A percentile compares a stretch with the other conserved stretches of the same genome.
Evolutionary conservation across 2,113 vertebrate genomes (phyloP).

Genomic region (Dinomys branickii): DNA sequence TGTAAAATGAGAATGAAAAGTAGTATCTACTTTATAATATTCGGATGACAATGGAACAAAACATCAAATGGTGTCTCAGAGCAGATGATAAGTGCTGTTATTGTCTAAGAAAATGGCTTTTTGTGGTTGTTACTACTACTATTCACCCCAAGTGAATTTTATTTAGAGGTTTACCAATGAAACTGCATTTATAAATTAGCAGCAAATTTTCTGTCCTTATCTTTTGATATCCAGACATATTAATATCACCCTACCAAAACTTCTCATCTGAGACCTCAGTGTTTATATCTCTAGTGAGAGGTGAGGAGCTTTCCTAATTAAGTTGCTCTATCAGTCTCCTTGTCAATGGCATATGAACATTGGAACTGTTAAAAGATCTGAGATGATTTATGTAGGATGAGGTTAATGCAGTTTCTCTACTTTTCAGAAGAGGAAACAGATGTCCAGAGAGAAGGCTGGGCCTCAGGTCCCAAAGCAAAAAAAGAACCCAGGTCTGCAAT

Average conservation of each 20-base stretch:
- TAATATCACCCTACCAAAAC: background rate
- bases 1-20: background rate
- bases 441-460: background rate
- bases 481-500: background rate
- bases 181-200: background rate
- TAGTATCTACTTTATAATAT: background rate
- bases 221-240: background rate
- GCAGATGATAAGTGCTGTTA: background rate
- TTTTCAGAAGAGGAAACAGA: constrained; percentile 39
- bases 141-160: background rate
- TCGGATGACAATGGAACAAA: background rate
- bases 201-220: background rate
- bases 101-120: background rate
- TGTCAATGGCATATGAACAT: background rate
- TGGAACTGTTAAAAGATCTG: background rate
- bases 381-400: background rate
- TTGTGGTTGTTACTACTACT: background rate
- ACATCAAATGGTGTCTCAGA: background rate
- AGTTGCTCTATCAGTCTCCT: constrained; percentile 2
- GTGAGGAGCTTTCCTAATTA: background rate
- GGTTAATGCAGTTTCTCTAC: background rate
- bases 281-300: background rate
- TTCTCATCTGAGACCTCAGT: background rate
- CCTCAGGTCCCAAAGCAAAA: background rate
- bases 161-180: background rate